A percentile compares a stretch with the other conserved stretches of the same genome.
Conservation (phyloP, 2,797 vertebrate species). For the Pseudochaenichthys georgianus region DNA sequence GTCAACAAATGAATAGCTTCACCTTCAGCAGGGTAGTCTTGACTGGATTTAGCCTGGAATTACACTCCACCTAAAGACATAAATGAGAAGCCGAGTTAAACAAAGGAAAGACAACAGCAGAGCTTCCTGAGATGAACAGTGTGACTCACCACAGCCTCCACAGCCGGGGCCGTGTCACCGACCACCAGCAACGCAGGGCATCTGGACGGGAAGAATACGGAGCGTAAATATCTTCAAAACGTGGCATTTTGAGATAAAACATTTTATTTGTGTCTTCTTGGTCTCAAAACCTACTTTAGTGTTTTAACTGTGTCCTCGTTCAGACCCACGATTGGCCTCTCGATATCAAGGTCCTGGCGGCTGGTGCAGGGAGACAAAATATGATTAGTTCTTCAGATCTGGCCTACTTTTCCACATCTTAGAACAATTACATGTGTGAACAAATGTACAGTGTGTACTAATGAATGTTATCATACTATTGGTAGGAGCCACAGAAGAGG, state of each 20-base stretch:
- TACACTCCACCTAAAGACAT: conserved; percentile 94
- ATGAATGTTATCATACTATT: conserved; percentile 84
- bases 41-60: conserved; percentile 95
- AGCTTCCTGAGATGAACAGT: background rate
- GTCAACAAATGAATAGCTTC: conserved; percentile 17
- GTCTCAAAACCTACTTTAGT: conserved; percentile 87
- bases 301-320: conserved; percentile 91
- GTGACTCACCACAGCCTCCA: conserved; percentile 95
- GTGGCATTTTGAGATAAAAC: background rate
- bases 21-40: conserved; percentile 97
- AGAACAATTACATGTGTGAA: background rate
- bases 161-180: conserved; percentile 95
- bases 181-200: conserved; percentile 95
- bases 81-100: background rate
- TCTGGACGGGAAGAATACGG: conserved; percentile 71
- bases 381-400: background rate
- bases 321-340: conserved; percentile 91
- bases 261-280: background rate
- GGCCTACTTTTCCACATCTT: background rate
- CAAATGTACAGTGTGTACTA: background rate
- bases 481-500: conserved; percentile 94
- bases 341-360: conserved; percentile 94
- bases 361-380: conserved; percentile 72
- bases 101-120: background rate
- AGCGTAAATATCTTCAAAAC: background rate